These are phyloP conservation scores for Leptothorax acervorum DNA, from an alignment of 2,888 invertebrate species.

Conservation along the genomic window DNA sequence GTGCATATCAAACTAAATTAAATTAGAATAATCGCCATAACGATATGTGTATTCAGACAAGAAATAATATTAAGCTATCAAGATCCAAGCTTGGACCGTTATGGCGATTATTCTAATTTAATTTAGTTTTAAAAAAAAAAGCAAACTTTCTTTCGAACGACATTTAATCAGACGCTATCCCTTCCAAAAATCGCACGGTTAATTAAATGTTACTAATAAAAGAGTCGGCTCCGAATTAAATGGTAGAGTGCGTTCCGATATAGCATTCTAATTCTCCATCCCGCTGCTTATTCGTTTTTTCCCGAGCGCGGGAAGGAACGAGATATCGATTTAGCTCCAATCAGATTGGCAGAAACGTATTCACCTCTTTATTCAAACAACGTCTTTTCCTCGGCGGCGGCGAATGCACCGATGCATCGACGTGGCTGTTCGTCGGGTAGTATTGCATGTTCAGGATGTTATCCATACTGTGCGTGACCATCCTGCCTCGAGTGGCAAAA, in stretches of 20 bases:
- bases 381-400: constrained; percentile 81
- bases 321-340: constrained; percentile 41
- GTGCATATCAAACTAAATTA: too few species aligned
- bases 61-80: too few species aligned
- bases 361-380: constrained; percentile 84
- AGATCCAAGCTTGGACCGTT: too few species aligned
- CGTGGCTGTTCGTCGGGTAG: constrained; percentile 78
- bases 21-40: too few species aligned
- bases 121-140: background rate
- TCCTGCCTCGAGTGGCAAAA: constrained; percentile 59
- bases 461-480: constrained; percentile 85
- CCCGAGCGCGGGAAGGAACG: background rate
- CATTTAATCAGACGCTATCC: background rate
- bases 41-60: too few species aligned
- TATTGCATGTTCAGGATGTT: constrained; percentile 84
- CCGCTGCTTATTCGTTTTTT: background rate
- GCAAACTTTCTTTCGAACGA: background rate
- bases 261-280: background rate
- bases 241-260: background rate
- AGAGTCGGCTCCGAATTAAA: background rate
- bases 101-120: too few species aligned
- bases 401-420: constrained; percentile 77
- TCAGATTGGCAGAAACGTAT: constrained; percentile 25
- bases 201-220: background rate
- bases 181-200: background rate